Evolutionary conservation across 2,113 vertebrate species (phyloP), one percentile per base, ranked within the genome.

Genomic region (Cheilinus undulatus): DNA sequence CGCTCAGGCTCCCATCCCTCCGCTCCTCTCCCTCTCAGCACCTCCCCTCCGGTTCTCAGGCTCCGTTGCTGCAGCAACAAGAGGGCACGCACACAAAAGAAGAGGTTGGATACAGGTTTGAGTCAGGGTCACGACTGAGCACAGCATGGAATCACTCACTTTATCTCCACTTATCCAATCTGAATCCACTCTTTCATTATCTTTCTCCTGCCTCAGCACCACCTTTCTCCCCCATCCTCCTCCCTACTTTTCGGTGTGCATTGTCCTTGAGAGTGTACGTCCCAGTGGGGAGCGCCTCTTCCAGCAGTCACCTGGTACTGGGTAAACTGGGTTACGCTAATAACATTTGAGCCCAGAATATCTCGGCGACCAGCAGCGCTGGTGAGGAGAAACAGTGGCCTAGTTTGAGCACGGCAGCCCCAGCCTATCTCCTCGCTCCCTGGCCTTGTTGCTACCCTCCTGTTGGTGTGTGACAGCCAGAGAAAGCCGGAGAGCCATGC

Each of bases 251-350:
- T 68, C 48, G 50, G 13, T 53, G 45, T 49, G 71, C 56, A 43
- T 78, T 84, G 82, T 87, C 86, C 91, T 90, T 89, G 82, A 82
- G 54, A 28, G 64, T 32, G 59, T 62, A 50, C 36, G 36, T 84
- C 75, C 82, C 87, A 46, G 62, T 38, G 56, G 81, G 83, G 83
- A 74, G 65, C 30, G 30, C 73, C 50, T 86, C 66, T 75, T 83
- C 70, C 82, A 78, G 77, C 82, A 85, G 78, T 90, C 90, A 91
- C 84, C 89, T 90, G 88, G 76, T 92, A 77, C 62, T 85, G 71
- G 84, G 86, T 89, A 90, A 91, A 92, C 91, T 92, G 88, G 88
- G 91, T 92, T 92, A 92, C 66, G 24, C 84, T 92, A 91, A 93
- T 92, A 89, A 85, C 87, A 87, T 88, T 86, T 80, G 79, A 82